Evolutionary conservation across 2,113 vertebrate species (phyloP).

Genomic region (Garra rufa): DNA sequence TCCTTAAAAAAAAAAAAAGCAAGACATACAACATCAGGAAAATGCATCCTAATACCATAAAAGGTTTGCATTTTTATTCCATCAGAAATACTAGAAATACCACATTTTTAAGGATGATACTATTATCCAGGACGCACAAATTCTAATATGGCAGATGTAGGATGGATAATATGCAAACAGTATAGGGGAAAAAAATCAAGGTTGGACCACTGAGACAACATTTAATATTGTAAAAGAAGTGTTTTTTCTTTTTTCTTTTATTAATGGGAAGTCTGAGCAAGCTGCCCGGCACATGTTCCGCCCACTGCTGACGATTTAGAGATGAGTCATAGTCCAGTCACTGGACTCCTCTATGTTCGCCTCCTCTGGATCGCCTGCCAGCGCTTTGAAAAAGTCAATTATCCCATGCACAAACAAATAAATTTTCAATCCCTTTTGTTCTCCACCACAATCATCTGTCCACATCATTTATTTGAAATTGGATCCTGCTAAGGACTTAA

Average conservation of each 20-base stretch:
- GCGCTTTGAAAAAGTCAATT: background rate
- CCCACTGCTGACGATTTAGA: background rate
- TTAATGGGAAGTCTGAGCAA: background rate
- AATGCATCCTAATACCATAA: background rate
- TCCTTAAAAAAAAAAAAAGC: background rate
- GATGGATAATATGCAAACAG: too few species aligned
- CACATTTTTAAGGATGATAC: background rate
- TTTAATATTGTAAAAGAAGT: background rate
- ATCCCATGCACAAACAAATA: background rate
- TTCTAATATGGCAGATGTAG: background rate
- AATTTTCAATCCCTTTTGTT: background rate
- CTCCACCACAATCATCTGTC: constrained; percentile 11
- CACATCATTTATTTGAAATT: background rate
- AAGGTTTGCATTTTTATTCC: background rate
- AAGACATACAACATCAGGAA: background rate
- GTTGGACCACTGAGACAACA: background rate
- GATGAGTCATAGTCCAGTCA: constrained; percentile 30
- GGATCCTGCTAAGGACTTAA: background rate
- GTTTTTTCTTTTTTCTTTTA: background rate
- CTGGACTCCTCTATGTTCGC: background rate
- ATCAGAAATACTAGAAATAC: background rate
- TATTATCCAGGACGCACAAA: background rate
- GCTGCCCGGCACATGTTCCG: background rate
- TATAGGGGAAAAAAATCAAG: too few species aligned
- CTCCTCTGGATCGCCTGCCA: background rate